Evolutionary conservation across 2,113 vertebrate genomes (phyloP).

Genomic region (Xenopus laevis): DNA sequence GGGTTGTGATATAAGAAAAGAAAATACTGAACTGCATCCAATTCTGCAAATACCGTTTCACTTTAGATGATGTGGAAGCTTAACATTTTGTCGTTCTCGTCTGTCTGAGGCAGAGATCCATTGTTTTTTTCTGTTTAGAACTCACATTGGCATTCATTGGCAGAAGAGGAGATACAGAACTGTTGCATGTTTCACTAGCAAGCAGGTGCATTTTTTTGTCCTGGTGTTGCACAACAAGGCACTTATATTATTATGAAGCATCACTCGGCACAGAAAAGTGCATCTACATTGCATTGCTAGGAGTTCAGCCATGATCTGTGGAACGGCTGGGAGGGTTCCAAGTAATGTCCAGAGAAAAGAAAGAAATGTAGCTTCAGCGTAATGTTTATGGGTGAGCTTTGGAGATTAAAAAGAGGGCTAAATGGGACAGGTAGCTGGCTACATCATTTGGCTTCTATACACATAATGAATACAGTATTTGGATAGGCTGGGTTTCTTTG

Average conservation of each 20-base stretch:
- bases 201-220: neutral
- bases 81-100: neutral
- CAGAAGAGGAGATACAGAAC: constrained; percentile 28
- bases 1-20: neutral
- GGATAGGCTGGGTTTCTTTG: too few species aligned
- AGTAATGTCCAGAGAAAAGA: too few species aligned
- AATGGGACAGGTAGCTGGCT: too few species aligned
- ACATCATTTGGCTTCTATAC: too few species aligned
- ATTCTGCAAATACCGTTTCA: constrained; percentile 4
- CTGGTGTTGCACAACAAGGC: constrained; percentile 9
- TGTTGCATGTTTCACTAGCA: neutral
- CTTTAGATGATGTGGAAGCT: neutral
- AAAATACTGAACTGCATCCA: constrained; percentile 12
- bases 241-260: constrained; percentile 10
- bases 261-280: neutral
- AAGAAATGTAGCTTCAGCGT: too few species aligned
- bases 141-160: neutral
- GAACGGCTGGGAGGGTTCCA: too few species aligned
- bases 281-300: neutral
- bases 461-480: too few species aligned
- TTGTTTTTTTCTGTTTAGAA: neutral
- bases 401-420: too few species aligned
- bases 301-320: too few species aligned
- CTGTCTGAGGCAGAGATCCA: neutral
- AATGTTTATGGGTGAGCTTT: too few species aligned